Evolutionary conservation across 2,797 vertebrate species (phyloP).

Genomic region (Falco biarmicus): DNA sequence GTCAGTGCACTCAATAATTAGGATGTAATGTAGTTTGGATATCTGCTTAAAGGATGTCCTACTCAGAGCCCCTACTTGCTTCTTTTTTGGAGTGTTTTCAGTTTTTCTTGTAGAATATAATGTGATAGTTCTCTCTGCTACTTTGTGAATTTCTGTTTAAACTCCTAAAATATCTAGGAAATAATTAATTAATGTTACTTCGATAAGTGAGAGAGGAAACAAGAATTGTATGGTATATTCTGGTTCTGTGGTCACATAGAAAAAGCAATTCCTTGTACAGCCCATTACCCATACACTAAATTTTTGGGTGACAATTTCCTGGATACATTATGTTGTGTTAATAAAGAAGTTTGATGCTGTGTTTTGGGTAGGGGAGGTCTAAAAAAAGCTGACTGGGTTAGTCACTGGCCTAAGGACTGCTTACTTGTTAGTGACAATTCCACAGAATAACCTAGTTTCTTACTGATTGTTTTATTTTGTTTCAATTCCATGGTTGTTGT

Average conservation of each 20-base stretch:
- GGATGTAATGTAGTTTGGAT: neutral
- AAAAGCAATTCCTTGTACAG: constrained; percentile 5
- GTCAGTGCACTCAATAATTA: neutral
- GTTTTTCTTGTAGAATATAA: neutral
- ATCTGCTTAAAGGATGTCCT: neutral
- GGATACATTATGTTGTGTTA: constrained; percentile 16
- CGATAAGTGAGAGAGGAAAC: neutral
- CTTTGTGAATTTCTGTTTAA: neutral
- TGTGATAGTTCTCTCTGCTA: neutral
- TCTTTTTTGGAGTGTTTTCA: neutral
- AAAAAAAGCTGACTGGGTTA: neutral
- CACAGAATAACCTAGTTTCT: neutral
- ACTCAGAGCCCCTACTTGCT: neutral
- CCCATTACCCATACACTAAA: neutral
- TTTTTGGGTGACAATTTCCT: constrained; percentile 52
- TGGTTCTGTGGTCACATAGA: neutral
- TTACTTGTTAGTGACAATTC: neutral
- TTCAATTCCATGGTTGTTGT: neutral
- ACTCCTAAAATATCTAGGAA: neutral
- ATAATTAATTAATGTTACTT: neutral
- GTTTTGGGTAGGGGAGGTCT: neutral
- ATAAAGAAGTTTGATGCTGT: neutral
- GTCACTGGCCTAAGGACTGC: neutral
- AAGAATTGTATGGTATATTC: neutral
- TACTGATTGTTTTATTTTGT: constrained; percentile 9